Percentiles rank a stretch among this genome's conserved stretches.
Conservation (phyloP, 2,888 invertebrate genomes). For the Teleiodes luculella region DNA sequence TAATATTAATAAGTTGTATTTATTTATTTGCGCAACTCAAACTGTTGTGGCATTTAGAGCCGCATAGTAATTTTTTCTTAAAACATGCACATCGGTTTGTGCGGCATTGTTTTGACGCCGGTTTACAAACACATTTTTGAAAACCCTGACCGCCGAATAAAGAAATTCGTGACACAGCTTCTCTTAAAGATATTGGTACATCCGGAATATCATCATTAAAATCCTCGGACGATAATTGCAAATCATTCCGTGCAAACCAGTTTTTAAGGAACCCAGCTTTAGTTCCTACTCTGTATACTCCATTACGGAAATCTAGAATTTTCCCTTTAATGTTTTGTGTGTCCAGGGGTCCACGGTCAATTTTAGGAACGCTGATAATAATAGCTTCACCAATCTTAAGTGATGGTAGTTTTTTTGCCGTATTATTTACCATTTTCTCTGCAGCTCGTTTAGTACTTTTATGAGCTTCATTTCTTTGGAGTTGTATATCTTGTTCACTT, state of each 20-base stretch:
- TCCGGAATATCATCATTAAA: conserved; percentile 9
- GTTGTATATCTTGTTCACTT: conserved; percentile 11
- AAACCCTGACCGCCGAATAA: conserved; percentile 9
- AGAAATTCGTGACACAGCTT: conserved; percentile 6
- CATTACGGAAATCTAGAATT: conserved; percentile 9
- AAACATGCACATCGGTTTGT: conserved; percentile 13
- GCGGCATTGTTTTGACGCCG: conserved; percentile 9
- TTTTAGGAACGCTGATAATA: conserved; percentile 8
- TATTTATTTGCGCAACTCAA: conserved; percentile 11
- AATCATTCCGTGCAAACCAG: conserved; percentile 12
- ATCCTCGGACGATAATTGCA: neutral
- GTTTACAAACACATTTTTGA: conserved; percentile 7
- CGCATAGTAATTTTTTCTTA: conserved; percentile 6
- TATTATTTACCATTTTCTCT: conserved; percentile 17
- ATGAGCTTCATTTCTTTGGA: conserved; percentile 11
- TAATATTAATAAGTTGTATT: no score
- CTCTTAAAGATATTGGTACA: conserved; percentile 8
- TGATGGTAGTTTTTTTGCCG: conserved; percentile 14
- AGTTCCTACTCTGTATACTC: conserved; percentile 14
- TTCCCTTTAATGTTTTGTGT: conserved; percentile 8
- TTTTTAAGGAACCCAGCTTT: conserved; percentile 12
- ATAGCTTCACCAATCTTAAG: conserved; percentile 10
- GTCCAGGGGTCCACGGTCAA: conserved; percentile 5
- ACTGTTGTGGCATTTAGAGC: conserved; percentile 12
- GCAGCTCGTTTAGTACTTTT: conserved; percentile 15